Percentiles rank a stretch among this genome's conserved stretches.
Evolutionary conservation across 2,888 invertebrate species (phyloP).

Genomic region (Acleris sparsana): DNA sequence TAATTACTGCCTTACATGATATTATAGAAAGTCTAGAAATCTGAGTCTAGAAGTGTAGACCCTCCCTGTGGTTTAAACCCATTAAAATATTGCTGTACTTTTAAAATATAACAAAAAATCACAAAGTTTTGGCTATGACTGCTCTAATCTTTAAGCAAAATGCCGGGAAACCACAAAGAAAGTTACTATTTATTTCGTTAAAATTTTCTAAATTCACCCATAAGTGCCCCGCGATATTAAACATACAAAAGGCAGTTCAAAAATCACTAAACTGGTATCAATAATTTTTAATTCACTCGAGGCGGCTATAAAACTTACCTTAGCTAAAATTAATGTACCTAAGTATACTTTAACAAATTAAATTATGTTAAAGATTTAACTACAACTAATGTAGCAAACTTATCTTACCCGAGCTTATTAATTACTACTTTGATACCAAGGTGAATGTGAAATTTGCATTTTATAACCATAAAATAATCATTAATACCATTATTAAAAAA

Average conservation of each 20-base stretch:
- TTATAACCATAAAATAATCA: background rate
- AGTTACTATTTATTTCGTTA: constrained; percentile 45
- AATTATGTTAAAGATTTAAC: constrained; percentile 28
- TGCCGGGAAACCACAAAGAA: constrained; percentile 60
- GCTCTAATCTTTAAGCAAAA: constrained; percentile 13
- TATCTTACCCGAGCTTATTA: constrained; percentile 30
- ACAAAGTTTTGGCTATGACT: background rate
- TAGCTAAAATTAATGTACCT: constrained; percentile 13
- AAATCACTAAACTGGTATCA: constrained; percentile 18
- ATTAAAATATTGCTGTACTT: background rate
- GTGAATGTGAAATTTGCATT: background rate
- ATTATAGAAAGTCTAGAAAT: constrained; percentile 53
- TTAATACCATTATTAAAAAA: background rate
- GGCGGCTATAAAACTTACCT: constrained; percentile 26
- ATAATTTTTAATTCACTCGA: constrained; percentile 34
- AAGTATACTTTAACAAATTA: constrained; percentile 28
- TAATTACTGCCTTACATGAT: constrained; percentile 56
- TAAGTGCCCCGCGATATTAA: constrained; percentile 50
- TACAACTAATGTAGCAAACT: constrained; percentile 30
- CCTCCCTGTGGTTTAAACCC: constrained; percentile 58
- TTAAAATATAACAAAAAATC: background rate
- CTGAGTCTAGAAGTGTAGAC: constrained; percentile 38
- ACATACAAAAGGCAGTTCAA: constrained; percentile 42
- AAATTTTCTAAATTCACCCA: constrained; percentile 42
- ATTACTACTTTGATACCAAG: constrained; percentile 33